A percentile compares a stretch with the other conserved stretches of the same genome.
phyloP scores from a whole-genome alignment of 2,113 vertebrate genomes.

The Steatornis caripensis region DNA sequence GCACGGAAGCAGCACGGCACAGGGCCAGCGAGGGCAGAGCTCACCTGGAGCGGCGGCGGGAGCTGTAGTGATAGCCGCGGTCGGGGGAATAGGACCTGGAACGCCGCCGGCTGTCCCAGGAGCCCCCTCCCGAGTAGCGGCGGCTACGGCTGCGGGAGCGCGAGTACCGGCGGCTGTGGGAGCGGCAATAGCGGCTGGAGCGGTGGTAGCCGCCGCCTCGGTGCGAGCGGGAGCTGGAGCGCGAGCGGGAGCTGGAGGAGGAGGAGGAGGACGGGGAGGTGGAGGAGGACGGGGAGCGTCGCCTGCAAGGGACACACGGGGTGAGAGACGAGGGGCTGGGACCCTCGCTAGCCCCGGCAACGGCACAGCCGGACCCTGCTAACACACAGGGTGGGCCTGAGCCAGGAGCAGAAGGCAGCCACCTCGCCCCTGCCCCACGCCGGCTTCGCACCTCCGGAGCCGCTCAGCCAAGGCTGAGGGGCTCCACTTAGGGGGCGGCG shows the following conservation, averaged over 20 bases:
- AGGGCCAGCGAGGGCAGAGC: too few relatives aligned
- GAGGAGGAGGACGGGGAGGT: slow-evolving; percentile 75
- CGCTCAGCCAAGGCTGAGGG: too few relatives aligned
- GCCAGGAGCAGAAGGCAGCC: too few relatives aligned
- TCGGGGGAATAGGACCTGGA: slow-evolving; percentile 78
- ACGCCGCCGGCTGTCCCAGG: slow-evolving; percentile 70
- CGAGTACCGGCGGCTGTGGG: slow-evolving; percentile 77
- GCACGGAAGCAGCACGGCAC: too few relatives aligned
- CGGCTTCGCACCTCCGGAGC: too few relatives aligned
- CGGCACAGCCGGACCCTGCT: too few relatives aligned
- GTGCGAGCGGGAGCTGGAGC: slow-evolving; percentile 79
- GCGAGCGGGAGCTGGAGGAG: slow-evolving; percentile 66
- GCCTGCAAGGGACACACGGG: not conserved
- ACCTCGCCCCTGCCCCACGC: too few relatives aligned
- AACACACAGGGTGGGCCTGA: too few relatives aligned
- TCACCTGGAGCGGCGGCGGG: slow-evolving; percentile 67
- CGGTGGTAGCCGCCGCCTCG: slow-evolving; percentile 74
- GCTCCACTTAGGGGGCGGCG: too few relatives aligned
- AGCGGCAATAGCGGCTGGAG: slow-evolving; percentile 71
- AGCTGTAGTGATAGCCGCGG: slow-evolving; percentile 67
- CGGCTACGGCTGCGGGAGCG: slow-evolving; percentile 68
- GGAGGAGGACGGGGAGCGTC: slow-evolving; percentile 74
- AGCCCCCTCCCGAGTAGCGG: slow-evolving; percentile 75
- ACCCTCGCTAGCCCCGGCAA: too few relatives aligned
- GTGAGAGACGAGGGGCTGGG: too few relatives aligned